These are phyloP conservation scores for Pygocentrus nattereri DNA, from an alignment of 2,797 vertebrate genomes.

Conservation along the genomic window DNA sequence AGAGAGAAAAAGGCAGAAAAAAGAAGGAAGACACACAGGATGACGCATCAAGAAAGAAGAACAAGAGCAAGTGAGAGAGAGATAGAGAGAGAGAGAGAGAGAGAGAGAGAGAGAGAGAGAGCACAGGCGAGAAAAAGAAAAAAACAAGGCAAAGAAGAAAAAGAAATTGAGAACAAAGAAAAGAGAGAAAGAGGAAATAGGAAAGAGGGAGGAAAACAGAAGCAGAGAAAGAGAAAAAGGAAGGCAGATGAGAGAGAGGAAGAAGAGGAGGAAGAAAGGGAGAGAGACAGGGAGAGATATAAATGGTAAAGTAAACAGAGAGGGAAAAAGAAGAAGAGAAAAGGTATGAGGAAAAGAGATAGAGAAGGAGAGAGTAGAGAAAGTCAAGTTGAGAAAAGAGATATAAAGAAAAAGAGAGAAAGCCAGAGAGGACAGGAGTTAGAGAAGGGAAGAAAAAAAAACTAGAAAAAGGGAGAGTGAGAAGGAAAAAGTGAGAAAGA, in stretches of 20 bases:
- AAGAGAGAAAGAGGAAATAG: too few species aligned
- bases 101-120: too few species aligned
- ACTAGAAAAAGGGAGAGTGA: neutral
- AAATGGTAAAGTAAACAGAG: too few species aligned
- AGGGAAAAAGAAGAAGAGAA: too few species aligned
- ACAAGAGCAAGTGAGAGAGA: neutral
- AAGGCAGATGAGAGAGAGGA: neutral
- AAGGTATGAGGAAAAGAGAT: neutral
- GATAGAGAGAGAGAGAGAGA: too few species aligned
- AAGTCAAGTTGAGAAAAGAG: neutral
- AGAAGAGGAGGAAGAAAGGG: neutral
- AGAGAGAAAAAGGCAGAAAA: neutral
- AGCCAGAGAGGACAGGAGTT: conserved; percentile 63
- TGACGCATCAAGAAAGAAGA: conserved; percentile 16
- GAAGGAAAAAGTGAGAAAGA: too few species aligned
- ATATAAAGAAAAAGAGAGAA: too few species aligned
- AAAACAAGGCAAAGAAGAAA: neutral
- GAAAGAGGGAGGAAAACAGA: too few species aligned
- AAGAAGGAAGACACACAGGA: too few species aligned
- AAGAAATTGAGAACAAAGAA: neutral
- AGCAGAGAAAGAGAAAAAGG: neutral
- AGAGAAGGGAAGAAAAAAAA: conserved; percentile 22
- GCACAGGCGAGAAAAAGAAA: neutral
- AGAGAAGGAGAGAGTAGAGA: neutral
- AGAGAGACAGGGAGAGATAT: conserved; percentile 10